Evolutionary conservation across 2,888 invertebrate species (phyloP), one percentile per base, ranked within the genome.

Genomic region (Tuberolachnus salignus): DNA sequence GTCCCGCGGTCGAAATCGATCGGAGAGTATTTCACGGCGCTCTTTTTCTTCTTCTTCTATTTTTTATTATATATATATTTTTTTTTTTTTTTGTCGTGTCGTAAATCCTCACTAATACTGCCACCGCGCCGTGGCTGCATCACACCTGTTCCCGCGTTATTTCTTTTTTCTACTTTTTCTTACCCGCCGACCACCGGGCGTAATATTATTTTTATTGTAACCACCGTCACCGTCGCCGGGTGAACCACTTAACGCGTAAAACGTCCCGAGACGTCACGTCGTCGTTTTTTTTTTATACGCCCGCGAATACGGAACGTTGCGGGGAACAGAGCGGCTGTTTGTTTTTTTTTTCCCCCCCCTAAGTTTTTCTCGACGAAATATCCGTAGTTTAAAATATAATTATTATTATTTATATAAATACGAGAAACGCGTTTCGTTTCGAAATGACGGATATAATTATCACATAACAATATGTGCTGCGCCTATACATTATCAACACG

Each of bases 181-280:
- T 42, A 13, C 19, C 19, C 11, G n/a, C 23, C n/a, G 16, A 13
- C n/a, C 16, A 14, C 26, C 14, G n/a, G n/a, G 13, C 9, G 19
- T 51, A 49, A 16, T 66, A 49, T 66, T 49, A 67, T 51, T 67
- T 13, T 66, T 67, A 11, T 67, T 51, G 34, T 67, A 34, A 67
- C 34, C 13, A 67, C 34, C 67, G n/a, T 51, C 26, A 13, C 51
- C 34, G 6, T 34, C 34, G 34, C 6, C 51, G 34, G 51, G 67
- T 26, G 26, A 67, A 67, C 51, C 51, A 67, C 67, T 67, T 67
- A 67, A 67, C 67, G 67, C 26, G 67, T 67, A 51, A 67, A 67
- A 51, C 34, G 26, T 49, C 23, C 66, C 11, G 16, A 46, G 46
- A 66, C 46, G 44, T 46, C 14, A 21, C 23, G 14, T n/a, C n/a